These are phyloP conservation scores for Trichogramma pretiosum DNA, from an alignment of 1,140 invertebrate species.

Conservation along the genomic window DNA sequence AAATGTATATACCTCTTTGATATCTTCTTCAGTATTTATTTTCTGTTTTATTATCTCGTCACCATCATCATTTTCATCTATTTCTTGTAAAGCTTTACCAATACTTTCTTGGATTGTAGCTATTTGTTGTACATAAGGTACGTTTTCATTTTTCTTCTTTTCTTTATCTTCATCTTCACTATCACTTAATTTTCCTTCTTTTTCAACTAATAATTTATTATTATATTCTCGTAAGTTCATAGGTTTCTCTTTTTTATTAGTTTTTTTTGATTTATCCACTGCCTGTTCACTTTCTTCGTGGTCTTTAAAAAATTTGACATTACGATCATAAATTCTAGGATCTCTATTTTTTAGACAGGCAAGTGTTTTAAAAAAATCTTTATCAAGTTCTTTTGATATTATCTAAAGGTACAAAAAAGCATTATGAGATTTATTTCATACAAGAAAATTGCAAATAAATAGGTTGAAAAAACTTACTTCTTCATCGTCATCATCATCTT, in stretches of 20 bases:
- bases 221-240: slow-evolving; percentile 74
- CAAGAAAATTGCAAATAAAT: slow-evolving; percentile 6
- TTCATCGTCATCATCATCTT: slow-evolving; percentile 56
- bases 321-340: slow-evolving; percentile 76
- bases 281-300: slow-evolving; percentile 23
- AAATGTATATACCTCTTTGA: slow-evolving; percentile 32
- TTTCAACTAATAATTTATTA: slow-evolving; percentile 63
- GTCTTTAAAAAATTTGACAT: slow-evolving; percentile 62
- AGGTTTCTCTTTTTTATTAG: slow-evolving; percentile 49
- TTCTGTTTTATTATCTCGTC: slow-evolving; percentile 50
- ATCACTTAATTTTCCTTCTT: slow-evolving; percentile 53
- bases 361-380: slow-evolving; percentile 78
- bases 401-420: slow-evolving; percentile 22
- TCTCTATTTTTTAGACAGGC: slow-evolving; percentile 79
- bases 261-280: slow-evolving; percentile 29
- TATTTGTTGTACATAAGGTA: slow-evolving; percentile 63
- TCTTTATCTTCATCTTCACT: slow-evolving; percentile 42
- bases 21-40: slow-evolving; percentile 55
- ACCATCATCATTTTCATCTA: slow-evolving; percentile 46
- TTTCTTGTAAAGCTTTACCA: slow-evolving; percentile 42
- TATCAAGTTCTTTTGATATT: slow-evolving; percentile 53
- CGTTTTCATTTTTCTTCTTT: slow-evolving; percentile 25
- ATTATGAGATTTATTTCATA: slow-evolving; percentile 3
- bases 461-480: slow-evolving; percentile 22
- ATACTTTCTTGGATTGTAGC: slow-evolving; percentile 60